These are phyloP conservation scores for Siniperca chuatsi DNA, from an alignment of 2,113 vertebrate genomes.

Conservation along the genomic window DNA sequence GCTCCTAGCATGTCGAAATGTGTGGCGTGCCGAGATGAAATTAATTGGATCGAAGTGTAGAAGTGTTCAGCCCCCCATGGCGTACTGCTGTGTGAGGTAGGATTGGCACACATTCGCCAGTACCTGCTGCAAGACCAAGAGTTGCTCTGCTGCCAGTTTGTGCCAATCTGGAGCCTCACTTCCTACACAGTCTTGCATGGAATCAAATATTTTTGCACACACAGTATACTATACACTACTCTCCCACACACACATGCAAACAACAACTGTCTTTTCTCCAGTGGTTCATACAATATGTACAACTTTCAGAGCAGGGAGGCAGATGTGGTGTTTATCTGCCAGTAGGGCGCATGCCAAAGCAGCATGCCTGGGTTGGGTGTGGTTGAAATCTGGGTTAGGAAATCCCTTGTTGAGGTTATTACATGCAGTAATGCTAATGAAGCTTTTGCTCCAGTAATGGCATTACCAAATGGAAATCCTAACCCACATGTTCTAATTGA, in stretches of 20 bases:
- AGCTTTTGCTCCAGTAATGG: constrained; percentile 64
- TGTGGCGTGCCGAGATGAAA: constrained; percentile 78
- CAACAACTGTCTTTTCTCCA: constrained; percentile 18
- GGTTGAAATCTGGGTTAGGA: constrained; percentile 73
- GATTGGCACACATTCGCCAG: constrained; percentile 52
- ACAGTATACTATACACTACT: not conserved
- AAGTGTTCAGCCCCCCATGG: constrained; percentile 73
- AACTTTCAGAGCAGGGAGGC: constrained; percentile 37
- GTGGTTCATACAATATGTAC: constrained; percentile 53
- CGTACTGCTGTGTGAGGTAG: constrained; percentile 52
- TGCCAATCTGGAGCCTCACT: constrained; percentile 55
- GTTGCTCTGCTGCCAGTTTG: constrained; percentile 44
- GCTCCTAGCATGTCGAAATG: constrained; percentile 78
- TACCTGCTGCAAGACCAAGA: constrained; percentile 60
- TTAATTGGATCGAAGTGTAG: constrained; percentile 84
- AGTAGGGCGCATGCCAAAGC: constrained; percentile 51
- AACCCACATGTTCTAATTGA: constrained; percentile 49
- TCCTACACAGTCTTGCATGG: constrained; percentile 19
- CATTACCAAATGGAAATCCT: constrained; percentile 58
- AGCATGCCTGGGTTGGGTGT: constrained; percentile 64
- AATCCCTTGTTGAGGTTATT: constrained; percentile 73
- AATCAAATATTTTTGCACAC: constrained; percentile 15
- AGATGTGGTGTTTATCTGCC: constrained; percentile 63
- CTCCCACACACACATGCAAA: not conserved
- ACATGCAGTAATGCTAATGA: constrained; percentile 73